Evolutionary conservation across 2,797 vertebrate species (phyloP).

Genomic region (Knipowitschia caucasica): DNA sequence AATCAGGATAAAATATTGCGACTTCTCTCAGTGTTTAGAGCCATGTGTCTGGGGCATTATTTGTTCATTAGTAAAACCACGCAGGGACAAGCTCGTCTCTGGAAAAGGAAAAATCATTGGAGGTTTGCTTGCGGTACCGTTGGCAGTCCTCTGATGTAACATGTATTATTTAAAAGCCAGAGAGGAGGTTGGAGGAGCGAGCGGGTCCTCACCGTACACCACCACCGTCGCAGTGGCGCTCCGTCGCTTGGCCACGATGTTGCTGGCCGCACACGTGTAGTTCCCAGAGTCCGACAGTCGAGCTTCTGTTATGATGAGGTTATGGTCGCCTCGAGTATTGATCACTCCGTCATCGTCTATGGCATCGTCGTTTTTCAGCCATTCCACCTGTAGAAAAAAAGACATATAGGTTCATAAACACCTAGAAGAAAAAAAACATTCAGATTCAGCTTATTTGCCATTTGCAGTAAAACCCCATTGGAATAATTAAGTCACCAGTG

Average conservation of each 20-base stretch:
- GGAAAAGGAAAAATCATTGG: constrained; percentile 33
- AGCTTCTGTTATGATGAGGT: constrained; percentile 89
- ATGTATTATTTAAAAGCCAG: constrained; percentile 22
- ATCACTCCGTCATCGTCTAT: constrained; percentile 79
- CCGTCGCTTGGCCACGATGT: constrained; percentile 93
- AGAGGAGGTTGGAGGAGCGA: neutral
- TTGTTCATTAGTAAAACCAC: constrained; percentile 51
- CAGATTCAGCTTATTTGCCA: too few relatives aligned
- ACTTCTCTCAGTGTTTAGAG: constrained; percentile 39
- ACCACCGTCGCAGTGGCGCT: constrained; percentile 89
- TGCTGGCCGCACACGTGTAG: constrained; percentile 94
- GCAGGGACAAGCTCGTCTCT: constrained; percentile 28
- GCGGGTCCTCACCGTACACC: constrained; percentile 84
- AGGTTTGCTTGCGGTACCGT: constrained; percentile 28
- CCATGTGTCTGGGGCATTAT: constrained; percentile 46
- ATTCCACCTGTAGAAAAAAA: constrained; percentile 84
- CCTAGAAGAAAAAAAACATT: neutral
- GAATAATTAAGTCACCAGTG: too few relatives aligned
- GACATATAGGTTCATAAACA: neutral
- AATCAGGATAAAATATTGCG: constrained; percentile 56
- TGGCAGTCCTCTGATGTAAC: constrained; percentile 23
- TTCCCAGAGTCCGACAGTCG: constrained; percentile 93
- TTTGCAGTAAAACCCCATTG: too few relatives aligned
- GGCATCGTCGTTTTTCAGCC: constrained; percentile 94
- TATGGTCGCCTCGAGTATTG: constrained; percentile 88